Conservation (phyloP, 2,113 vertebrate genomes). For the Craseonycteris thonglongyai region DNA sequence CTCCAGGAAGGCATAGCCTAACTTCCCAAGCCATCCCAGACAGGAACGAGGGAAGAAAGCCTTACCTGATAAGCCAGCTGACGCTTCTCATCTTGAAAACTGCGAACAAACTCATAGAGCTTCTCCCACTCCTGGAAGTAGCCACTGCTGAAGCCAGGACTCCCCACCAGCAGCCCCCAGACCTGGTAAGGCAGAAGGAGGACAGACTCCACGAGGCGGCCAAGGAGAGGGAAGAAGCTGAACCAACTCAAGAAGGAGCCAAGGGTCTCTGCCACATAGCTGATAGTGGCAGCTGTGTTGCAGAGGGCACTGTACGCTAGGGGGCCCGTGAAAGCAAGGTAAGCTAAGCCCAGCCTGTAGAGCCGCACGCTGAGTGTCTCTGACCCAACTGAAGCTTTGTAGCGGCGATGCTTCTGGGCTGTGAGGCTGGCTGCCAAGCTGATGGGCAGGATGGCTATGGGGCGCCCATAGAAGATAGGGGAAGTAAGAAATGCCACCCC, state of each 20-base stretch:
- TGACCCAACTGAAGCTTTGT: constrained; percentile 61
- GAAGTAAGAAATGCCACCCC: constrained; percentile 83
- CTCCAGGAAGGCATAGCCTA: neutral
- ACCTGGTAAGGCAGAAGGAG: constrained; percentile 85
- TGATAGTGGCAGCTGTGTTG: constrained; percentile 84
- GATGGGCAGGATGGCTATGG: constrained; percentile 85
- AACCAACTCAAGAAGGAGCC: constrained; percentile 82
- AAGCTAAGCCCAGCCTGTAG: constrained; percentile 83
- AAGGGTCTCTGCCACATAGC: constrained; percentile 81
- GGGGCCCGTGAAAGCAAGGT: constrained; percentile 85
- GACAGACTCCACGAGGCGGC: constrained; percentile 78
- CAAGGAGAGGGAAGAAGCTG: constrained; percentile 85
- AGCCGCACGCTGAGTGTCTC: constrained; percentile 77
- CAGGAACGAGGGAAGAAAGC: neutral
- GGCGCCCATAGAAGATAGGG: constrained; percentile 86
- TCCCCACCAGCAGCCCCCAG: constrained; percentile 72
- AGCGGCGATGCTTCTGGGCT: constrained; percentile 80
- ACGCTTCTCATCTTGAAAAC: constrained; percentile 81
- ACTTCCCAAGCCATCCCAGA: neutral
- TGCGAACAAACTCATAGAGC: constrained; percentile 83
- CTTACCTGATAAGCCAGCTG: constrained; percentile 84
- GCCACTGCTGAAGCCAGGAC: constrained; percentile 70
- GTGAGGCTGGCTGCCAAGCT: constrained; percentile 85
- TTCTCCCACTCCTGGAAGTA: constrained; percentile 87
- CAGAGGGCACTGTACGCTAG: constrained; percentile 83